Evolutionary conservation across 1,140 invertebrate genomes (phyloP), one percentile per base, ranked within the genome.

Genomic region (Aphaenogaster rudis): DNA sequence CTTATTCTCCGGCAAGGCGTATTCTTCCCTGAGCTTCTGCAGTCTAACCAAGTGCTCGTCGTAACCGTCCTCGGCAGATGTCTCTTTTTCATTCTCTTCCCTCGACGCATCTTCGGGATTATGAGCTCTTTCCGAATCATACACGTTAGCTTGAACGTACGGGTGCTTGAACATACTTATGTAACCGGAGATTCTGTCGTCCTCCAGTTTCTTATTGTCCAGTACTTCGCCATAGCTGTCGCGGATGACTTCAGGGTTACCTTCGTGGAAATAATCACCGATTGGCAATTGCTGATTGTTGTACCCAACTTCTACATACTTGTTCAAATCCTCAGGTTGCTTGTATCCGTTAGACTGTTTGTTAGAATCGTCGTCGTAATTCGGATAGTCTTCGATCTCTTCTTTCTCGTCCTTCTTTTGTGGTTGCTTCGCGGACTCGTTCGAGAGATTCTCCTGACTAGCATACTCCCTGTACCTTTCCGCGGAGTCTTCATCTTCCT

Each of bases 161-260:
- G 88, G 77, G 1, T 89, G 39, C 15, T 72, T 84, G 6, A 86
- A 63, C n/a, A 79, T 86, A 17, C 54, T 33, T 28, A 91, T 74
- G 15, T 88, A 92, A 21, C 66, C 71, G 9, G 67, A 72, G 2
- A 91, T 82, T 8, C 86, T 79, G 5, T 92, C 82, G 0, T 89
- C 82, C 2, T 74, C 21, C 3, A 86, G n/a, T 6, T 89, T 86
- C 61, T 88, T 72, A 11, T 92, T 89, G 36, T 92, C 82, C 54
- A 93, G 13, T 1, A 88, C 81, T 15, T 94, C 86, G 0, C 93
- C 93, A n/a, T 94, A 94, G 39, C 92, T 94, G 39, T 94, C 91
- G 1, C 91, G 67, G 15, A 92, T 81, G 8, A 91, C 63, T 21
- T 90, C 90, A 1, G 92, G 85, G 8, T 86, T 67, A 3, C 72